Percentiles rank a stretch among this genome's conserved stretches.
These are phyloP conservation scores for Calidris pugnax DNA, from an alignment of 2,113 vertebrate genomes.

Conservation along the genomic window DNA sequence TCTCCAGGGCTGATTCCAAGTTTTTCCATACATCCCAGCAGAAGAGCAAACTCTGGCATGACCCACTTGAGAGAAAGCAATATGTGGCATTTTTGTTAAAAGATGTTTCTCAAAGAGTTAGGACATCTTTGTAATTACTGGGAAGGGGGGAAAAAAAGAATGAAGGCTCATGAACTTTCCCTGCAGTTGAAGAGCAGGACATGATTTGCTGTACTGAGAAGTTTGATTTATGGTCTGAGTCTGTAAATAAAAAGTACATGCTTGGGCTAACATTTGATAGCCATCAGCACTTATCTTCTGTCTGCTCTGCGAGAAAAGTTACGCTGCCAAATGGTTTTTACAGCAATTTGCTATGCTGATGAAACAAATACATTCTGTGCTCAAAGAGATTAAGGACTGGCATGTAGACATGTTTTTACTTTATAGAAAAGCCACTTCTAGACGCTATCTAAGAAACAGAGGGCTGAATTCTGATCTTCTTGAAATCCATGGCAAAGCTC, in stretches of 20 bases:
- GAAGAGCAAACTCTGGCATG: background rate
- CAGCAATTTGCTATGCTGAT: background rate
- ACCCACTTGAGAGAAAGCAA: background rate
- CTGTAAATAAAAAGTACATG: background rate
- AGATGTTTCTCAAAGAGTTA: background rate
- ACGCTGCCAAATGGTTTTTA: background rate
- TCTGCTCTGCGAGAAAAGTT: background rate
- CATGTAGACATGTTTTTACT: background rate
- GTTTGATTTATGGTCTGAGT: background rate
- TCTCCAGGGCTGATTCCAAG: background rate
- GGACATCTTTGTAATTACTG: background rate
- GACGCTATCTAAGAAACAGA: background rate
- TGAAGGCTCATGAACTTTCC: background rate
- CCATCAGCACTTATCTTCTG: background rate
- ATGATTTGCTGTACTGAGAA: background rate
- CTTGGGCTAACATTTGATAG: background rate
- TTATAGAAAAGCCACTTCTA: background rate
- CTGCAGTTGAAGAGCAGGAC: background rate
- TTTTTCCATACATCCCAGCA: background rate
- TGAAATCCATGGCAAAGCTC: background rate
- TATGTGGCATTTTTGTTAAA: background rate
- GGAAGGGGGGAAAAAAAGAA: background rate
- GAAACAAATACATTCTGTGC: background rate
- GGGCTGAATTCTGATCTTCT: background rate
- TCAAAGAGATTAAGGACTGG: background rate